phyloP scores from a whole-genome alignment of 2,797 vertebrate genomes.

The Stomatorhinus walkeri region DNA sequence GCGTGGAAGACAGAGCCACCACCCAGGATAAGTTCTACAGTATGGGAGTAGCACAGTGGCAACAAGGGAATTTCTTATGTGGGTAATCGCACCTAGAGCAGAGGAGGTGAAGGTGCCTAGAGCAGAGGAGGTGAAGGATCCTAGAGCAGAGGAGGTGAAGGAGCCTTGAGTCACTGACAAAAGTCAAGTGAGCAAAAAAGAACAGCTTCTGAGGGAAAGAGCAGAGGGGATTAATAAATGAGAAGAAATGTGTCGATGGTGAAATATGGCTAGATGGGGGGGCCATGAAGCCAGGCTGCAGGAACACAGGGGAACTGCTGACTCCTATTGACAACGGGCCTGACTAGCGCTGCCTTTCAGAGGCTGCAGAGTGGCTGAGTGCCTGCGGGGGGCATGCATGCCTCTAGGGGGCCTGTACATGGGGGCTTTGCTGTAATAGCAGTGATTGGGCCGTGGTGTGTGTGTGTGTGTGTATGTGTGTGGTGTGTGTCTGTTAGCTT shows the following conservation, averaged over 20 bases:
- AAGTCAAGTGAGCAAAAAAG: neutral
- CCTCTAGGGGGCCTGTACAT: neutral
- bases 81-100: constrained; percentile 26
- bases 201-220: constrained; percentile 7
- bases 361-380: neutral
- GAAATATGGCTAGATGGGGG: constrained; percentile 6
- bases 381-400: neutral
- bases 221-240: constrained; percentile 35
- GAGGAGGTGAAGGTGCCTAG: neutral
- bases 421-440: neutral
- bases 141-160: neutral
- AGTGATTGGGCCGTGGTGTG: neutral
- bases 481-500: neutral
- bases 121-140: neutral
- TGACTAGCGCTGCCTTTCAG: neutral
- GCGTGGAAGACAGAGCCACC: constrained; percentile 26
- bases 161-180: neutral
- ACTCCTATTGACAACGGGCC: too few relatives aligned
- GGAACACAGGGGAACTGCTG: neutral
- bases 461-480: neutral
- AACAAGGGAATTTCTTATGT: constrained; percentile 20
- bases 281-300: neutral
- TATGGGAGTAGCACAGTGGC: constrained; percentile 17
- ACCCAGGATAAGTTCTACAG: constrained; percentile 23
- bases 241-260: constrained; percentile 42